Percentiles rank a stretch among this genome's conserved stretches.
Conservation (phyloP, 1,140 invertebrate genomes). For the Ectropis grisescens region DNA sequence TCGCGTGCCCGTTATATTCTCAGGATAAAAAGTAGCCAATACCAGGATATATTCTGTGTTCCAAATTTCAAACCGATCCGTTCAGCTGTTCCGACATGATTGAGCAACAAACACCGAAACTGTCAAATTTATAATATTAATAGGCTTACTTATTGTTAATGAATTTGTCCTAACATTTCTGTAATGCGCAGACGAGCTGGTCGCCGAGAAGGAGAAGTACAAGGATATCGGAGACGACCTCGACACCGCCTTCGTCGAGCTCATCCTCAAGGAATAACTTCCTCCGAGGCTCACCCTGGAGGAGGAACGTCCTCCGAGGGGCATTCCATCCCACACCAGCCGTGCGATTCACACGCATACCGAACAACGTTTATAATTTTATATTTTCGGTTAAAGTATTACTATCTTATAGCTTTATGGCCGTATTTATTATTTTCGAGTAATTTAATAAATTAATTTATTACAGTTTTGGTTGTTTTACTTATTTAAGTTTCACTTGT, state of each 20-base stretch:
- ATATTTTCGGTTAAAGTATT: conserved; percentile 60
- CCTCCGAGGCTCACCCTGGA: conserved; percentile 3
- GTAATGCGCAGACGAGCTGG: conserved; percentile 92
- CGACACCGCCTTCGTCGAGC: conserved; percentile 97
- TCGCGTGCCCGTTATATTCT: no score
- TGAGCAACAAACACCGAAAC: no score
- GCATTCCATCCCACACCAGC: conserved; percentile 17
- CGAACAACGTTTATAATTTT: conserved; percentile 57
- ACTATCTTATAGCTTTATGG: conserved; percentile 49
- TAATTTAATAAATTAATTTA: conserved; percentile 63
- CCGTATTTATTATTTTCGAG: conserved; percentile 68
- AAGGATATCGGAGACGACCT: conserved; percentile 99
- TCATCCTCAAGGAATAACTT: conserved; percentile 81
- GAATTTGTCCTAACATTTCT: no score
- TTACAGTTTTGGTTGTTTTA: conserved; percentile 37
- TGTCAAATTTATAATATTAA: no score
- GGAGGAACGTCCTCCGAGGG: conserved; percentile 3
- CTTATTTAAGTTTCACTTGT: no score
- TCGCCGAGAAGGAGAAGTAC: conserved; percentile 99
- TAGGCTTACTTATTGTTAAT: no score
- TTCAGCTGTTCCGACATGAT: no score
- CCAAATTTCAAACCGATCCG: no score
- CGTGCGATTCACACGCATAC: conserved; percentile 36
- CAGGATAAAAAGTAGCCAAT: no score
- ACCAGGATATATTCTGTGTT: no score